phyloP scores from a whole-genome alignment of 2,797 vertebrate genomes.

The Merluccius polli region DNA sequence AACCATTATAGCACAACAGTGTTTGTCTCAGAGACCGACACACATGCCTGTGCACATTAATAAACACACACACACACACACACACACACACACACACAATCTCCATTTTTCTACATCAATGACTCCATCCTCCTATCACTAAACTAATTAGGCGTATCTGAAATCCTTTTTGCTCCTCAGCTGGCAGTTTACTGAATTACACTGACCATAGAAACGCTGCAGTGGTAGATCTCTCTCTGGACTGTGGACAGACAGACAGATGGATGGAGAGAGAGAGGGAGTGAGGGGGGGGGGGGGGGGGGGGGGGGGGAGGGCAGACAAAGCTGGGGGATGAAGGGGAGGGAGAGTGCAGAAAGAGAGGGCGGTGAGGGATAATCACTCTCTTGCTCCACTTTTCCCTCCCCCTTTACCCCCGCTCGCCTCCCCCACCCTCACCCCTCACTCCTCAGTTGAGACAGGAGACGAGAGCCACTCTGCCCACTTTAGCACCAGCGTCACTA shows the following conservation, averaged over 20 bases:
- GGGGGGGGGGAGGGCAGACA: neutral
- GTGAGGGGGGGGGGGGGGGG: too few relatives aligned
- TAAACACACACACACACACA: neutral
- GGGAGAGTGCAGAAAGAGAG: too few relatives aligned
- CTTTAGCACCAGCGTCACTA: conserved; percentile 14
- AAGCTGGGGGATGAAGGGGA: neutral
- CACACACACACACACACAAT: too few relatives aligned
- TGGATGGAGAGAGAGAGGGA: neutral
- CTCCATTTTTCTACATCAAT: neutral
- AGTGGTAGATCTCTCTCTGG: neutral
- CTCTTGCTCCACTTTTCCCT: neutral
- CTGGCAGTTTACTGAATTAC: neutral
- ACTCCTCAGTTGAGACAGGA: neutral
- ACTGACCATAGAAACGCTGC: neutral
- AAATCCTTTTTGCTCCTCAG: neutral
- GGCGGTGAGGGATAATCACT: neutral
- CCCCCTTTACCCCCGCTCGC: neutral
- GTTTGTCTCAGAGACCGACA: neutral
- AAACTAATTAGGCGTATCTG: neutral
- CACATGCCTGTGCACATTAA: neutral
- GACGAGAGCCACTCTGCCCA: conserved; percentile 8
- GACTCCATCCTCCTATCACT: neutral
- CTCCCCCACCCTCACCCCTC: neutral
- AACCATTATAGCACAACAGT: neutral
- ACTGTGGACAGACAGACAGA: neutral